Evolutionary conservation across 2,113 vertebrate species (phyloP).

Genomic region (Aix galericulata): DNA sequence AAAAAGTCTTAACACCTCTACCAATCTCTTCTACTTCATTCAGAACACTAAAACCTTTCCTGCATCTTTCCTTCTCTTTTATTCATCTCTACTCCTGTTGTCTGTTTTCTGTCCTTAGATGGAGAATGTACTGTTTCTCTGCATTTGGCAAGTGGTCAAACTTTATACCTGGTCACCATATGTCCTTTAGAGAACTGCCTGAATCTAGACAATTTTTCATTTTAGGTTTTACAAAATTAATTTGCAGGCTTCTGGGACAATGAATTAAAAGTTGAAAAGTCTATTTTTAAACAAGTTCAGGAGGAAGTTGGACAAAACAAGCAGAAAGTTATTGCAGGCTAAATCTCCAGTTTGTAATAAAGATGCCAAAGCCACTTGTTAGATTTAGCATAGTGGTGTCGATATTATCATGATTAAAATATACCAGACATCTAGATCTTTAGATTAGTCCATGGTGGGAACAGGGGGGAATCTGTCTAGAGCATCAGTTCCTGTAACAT

Average conservation of each 20-base stretch:
- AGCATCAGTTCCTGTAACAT: not conserved
- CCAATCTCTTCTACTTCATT: not conserved
- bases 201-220: not conserved
- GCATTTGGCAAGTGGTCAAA: not conserved
- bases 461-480: not conserved
- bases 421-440: not conserved
- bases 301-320: not conserved
- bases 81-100: not conserved
- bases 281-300: not conserved
- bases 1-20: not conserved
- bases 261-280: not conserved
- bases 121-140: not conserved
- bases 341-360: not conserved
- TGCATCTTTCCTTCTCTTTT: not conserved
- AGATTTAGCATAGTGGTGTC: not conserved
- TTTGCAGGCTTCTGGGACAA: not conserved
- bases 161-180: not conserved
- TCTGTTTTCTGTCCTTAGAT: not conserved
- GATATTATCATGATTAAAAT: not conserved
- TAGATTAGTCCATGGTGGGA: not conserved
- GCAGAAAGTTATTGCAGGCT: not conserved
- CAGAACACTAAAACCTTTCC: not conserved
- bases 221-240: not conserved
- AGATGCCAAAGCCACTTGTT: not conserved
- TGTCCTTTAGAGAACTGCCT: not conserved